phyloP scores from a whole-genome alignment of 2,113 vertebrate species.

The Mustela nigripes region DNA sequence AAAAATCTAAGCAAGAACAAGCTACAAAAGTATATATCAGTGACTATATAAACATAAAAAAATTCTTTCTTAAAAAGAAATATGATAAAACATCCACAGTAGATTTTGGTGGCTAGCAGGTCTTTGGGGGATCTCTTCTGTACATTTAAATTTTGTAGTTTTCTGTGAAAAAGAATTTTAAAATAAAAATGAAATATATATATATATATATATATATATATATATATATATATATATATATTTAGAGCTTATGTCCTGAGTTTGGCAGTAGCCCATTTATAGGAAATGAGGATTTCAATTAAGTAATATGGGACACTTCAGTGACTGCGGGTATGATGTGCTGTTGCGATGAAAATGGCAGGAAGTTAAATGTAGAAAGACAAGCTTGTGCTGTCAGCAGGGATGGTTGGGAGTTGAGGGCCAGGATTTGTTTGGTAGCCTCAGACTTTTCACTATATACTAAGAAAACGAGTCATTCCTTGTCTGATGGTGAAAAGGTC shows the following conservation, averaged over 20 bases:
- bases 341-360: background rate
- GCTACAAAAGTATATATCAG: background rate
- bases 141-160: background rate
- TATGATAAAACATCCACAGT: background rate
- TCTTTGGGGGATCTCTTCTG: background rate
- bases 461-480: constrained; percentile 7
- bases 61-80: background rate
- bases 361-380: background rate
- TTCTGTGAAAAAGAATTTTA: constrained; percentile 13
- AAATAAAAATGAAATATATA: background rate
- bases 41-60: background rate
- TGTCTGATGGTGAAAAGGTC: constrained; percentile 33
- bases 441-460: background rate
- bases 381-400: background rate
- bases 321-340: background rate
- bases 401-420: background rate
- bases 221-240: accelerated
- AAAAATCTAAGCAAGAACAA: background rate
- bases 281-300: constrained; percentile 44
- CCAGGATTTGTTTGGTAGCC: background rate
- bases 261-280: background rate
- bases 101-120: background rate
- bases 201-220: accelerated
- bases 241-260: background rate
- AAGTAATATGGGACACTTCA: background rate